Percentiles rank a stretch among this genome's conserved stretches.
Evolutionary conservation across 2,113 vertebrate genomes (phyloP).

Genomic region (Chaetodon auriga): DNA sequence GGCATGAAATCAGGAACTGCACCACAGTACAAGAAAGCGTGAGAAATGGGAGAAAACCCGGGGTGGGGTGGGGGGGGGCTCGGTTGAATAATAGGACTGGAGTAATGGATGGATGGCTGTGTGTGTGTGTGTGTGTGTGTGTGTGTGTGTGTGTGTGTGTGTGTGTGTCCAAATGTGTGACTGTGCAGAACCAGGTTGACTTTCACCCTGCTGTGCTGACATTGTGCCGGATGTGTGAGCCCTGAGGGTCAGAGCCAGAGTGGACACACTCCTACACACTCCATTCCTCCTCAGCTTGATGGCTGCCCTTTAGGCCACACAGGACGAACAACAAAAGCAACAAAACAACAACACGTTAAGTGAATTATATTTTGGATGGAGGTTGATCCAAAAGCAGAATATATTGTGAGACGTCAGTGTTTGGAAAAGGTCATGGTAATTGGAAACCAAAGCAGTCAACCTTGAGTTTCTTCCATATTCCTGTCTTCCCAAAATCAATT

Average conservation of each 20-base stretch:
- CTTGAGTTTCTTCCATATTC: constrained; percentile 49
- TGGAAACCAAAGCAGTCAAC: constrained; percentile 66
- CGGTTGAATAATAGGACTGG: constrained; percentile 38
- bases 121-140: constrained; percentile 10
- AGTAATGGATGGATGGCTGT: constrained; percentile 45
- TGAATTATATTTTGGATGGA: constrained; percentile 55
- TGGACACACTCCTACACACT: constrained; percentile 43
- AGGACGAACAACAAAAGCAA: constrained; percentile 47
- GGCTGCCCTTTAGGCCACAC: constrained; percentile 67
- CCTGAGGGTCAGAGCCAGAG: constrained; percentile 25
- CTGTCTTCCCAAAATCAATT: constrained; percentile 64
- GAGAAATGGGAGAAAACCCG: constrained; percentile 50
- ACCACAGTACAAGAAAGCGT: constrained; percentile 55
- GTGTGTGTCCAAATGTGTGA: constrained; percentile 1
- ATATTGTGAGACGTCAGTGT: constrained; percentile 57
- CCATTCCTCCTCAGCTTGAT: constrained; percentile 57
- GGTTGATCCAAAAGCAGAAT: constrained; percentile 54
- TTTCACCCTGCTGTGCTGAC: constrained; percentile 8
- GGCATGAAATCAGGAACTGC: constrained; percentile 43
- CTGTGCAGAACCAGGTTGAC: constrained; percentile 13
- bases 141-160: constrained; percentile 15
- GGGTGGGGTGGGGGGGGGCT: constrained; percentile 1
- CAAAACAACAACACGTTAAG: constrained; percentile 63
- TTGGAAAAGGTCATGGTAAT: constrained; percentile 60
- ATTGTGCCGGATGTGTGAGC: constrained; percentile 28